phyloP scores from a whole-genome alignment of 2,113 vertebrate genomes.

The Bostrychus sinensis region DNA sequence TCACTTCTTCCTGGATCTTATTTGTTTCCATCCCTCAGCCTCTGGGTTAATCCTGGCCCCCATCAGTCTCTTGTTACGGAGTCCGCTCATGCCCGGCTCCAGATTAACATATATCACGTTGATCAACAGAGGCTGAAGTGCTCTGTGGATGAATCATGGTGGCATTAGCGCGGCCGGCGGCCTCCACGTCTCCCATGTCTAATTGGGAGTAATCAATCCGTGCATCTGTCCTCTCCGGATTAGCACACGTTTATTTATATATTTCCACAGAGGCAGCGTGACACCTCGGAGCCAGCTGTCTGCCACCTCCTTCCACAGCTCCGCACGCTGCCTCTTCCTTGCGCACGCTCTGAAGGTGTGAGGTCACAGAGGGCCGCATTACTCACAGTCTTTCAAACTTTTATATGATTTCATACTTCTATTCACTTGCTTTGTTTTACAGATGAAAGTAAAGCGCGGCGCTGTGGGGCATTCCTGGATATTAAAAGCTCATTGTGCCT shows the following conservation, averaged over 20 bases:
- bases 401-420: neutral
- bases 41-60: constrained; percentile 53
- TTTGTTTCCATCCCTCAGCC: constrained; percentile 53
- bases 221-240: constrained; percentile 56
- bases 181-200: constrained; percentile 55
- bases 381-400: neutral
- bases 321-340: constrained; percentile 48
- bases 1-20: constrained; percentile 37
- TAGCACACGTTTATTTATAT: constrained; percentile 41
- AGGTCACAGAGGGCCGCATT: neutral
- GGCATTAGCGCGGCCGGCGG: constrained; percentile 60
- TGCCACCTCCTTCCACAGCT: constrained; percentile 43
- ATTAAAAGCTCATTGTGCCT: neutral
- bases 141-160: constrained; percentile 65
- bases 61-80: constrained; percentile 57
- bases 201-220: constrained; percentile 68
- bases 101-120: constrained; percentile 72
- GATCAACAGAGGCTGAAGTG: constrained; percentile 66
- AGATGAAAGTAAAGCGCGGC: too few species aligned
- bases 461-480: neutral
- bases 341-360: constrained; percentile 5
- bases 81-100: constrained; percentile 61
- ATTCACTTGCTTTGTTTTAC: too few species aligned
- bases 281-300: constrained; percentile 48
- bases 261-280: constrained; percentile 45